Base-by-base conservation (phyloP, 1,140 invertebrate genomes). In the Papilio polyxenes region DNA sequence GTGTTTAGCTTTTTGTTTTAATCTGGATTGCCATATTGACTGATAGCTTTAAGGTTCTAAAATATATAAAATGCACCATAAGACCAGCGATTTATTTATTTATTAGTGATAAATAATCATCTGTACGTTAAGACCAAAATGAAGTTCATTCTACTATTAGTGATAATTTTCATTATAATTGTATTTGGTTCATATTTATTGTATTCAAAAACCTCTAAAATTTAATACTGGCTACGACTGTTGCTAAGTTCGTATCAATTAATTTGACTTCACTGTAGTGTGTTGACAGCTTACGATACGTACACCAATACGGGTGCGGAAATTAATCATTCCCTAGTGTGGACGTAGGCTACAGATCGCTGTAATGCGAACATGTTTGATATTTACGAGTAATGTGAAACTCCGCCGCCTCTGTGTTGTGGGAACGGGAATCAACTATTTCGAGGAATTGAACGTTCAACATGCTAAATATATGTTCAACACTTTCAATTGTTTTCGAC, bases 241-340 rank as follows among this genome's bases (percentile, higher is more conserved):
- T 15, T 37, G 20, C 23, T 77, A 31, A 51, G n/a, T 56, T 56
- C 48, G 15, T 23, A 15, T n/a, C 23, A 77, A 77, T 49, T 49
- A 51, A 49, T 76, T 76, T 31, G n/a, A 77, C 20, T 77, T 7
- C 75, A 77, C 75, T 48, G 6, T 65, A 79, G 77, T 79, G 53
- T 44, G 44, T 49, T 56, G 44, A 77, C 75, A 77, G 48, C 49
- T 77, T 53, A 53, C 49, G 44, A 49, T 75, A 49, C 44, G 75
- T 75, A 49, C 20, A 51, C 48, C 44, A 53, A 77, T 53, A 72
- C 65, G 65, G 65, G 65, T 82, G 75, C 78, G 76, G 59, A 85
- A 83, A 86, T 86, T 85, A 86, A 86, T 84, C 83, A 85, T 84
- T 78, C 82, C 83, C 44, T 72, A 65, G 77, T 65, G 53, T 62